Evolutionary conservation across 2,888 invertebrate species (phyloP).

Genomic region (Drosophila quinaria): DNA sequence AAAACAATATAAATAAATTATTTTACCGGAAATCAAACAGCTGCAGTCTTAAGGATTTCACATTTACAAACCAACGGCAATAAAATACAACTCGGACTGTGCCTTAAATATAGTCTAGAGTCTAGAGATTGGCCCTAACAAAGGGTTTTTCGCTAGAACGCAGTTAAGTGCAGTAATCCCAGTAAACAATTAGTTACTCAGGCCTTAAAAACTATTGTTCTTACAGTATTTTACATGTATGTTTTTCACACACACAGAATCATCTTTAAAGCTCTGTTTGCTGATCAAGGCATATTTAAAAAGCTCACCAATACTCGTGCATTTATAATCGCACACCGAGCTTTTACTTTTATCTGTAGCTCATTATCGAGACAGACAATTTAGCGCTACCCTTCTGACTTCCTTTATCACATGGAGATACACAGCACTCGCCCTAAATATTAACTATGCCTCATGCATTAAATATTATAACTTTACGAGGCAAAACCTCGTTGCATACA

Average conservation of each 20-base stretch:
- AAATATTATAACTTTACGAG: conserved; percentile 44
- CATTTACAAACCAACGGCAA: neutral
- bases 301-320: conserved; percentile 10
- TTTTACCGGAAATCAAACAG: conserved; percentile 35
- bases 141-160: conserved; percentile 15
- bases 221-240: neutral
- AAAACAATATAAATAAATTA: conserved; percentile 19
- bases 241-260: neutral
- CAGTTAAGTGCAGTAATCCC: conserved; percentile 10
- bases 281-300: neutral
- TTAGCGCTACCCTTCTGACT: conserved; percentile 29
- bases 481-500: conserved; percentile 1
- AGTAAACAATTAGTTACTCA: neutral
- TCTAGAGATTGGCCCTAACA: neutral
- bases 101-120: conserved; percentile 1
- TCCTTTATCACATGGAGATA: conserved; percentile 24
- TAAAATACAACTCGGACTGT: conserved; percentile 22
- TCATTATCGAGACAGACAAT: conserved; percentile 15
- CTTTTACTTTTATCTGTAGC: conserved; percentile 15
- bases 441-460: conserved; percentile 35
- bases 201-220: neutral
- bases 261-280: neutral
- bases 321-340: neutral
- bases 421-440: conserved; percentile 26
- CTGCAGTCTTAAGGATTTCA: conserved; percentile 18